These are phyloP conservation scores for Girardinus metallicus DNA, from an alignment of 2,797 vertebrate species.

Conservation along the genomic window DNA sequence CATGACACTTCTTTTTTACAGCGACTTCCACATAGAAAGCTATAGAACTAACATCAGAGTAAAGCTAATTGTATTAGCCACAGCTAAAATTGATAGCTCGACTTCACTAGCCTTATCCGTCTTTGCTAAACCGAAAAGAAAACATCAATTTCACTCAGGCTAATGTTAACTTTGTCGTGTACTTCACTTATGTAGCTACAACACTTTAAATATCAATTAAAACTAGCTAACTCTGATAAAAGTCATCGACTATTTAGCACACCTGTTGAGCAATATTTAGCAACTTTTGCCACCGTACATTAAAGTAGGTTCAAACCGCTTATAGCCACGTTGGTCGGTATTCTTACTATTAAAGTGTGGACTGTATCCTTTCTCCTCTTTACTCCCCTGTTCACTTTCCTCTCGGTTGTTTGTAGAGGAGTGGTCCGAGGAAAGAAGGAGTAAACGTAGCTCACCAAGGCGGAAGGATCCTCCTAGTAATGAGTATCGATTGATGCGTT, in stretches of 20 bases:
- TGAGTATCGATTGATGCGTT: not conserved
- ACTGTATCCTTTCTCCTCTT: not conserved
- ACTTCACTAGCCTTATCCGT: not conserved
- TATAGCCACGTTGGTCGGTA: not conserved
- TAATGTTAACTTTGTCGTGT: not conserved
- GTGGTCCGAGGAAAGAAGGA: not conserved
- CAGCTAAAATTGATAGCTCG: not conserved
- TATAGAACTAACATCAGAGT: not conserved
- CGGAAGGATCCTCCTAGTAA: conserved; percentile 40
- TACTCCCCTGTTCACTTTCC: conserved; percentile 11
- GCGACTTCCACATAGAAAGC: not conserved
- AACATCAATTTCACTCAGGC: not conserved
- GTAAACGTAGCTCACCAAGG: conserved; percentile 1
- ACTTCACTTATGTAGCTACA: not conserved
- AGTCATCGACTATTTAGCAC: conserved; percentile 53
- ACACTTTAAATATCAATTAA: not conserved
- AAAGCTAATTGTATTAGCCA: not conserved
- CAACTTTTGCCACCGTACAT: not conserved
- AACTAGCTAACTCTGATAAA: not conserved
- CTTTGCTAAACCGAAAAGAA: not conserved
- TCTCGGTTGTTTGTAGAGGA: conserved; percentile 34
- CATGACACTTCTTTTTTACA: not conserved
- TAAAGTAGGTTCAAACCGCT: not conserved
- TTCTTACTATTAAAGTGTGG: conserved; percentile 29
- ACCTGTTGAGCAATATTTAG: conserved; percentile 54